Evolutionary conservation across 2,113 vertebrate species (phyloP).

Genomic region (Hippocampus zosterae): DNA sequence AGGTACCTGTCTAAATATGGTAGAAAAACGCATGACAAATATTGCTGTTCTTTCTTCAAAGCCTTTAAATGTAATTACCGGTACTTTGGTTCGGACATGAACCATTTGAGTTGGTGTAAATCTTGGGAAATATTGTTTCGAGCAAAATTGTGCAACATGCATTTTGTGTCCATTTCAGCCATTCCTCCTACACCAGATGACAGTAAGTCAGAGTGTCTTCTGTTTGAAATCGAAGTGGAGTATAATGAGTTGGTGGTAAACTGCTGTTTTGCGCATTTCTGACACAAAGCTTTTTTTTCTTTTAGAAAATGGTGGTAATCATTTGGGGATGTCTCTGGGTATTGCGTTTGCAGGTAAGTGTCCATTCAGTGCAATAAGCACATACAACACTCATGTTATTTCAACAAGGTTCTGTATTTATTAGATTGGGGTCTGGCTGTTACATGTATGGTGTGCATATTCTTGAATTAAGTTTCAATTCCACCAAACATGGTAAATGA

Average conservation of each 20-base stretch:
- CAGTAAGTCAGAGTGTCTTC: neutral
- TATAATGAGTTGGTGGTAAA: neutral
- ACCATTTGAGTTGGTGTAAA: neutral
- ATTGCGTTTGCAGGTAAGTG: constrained; percentile 20
- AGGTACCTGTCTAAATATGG: neutral
- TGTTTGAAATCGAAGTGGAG: neutral
- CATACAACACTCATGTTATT: neutral
- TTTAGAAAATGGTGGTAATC: neutral
- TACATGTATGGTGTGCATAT: too few species aligned
- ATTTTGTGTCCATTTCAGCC: neutral
- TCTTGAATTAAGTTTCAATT: too few species aligned
- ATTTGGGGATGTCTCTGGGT: neutral
- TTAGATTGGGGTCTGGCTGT: too few species aligned
- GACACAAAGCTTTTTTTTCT: neutral
- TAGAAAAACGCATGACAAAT: neutral
- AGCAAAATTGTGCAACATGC: neutral
- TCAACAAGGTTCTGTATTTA: neutral
- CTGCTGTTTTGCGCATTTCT: neutral
- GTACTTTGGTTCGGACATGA: neutral
- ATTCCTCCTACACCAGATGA: neutral
- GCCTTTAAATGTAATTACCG: neutral
- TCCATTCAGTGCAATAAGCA: neutral
- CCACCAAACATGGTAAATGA: too few species aligned
- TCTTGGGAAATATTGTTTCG: neutral
- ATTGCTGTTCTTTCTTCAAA: neutral